Percentiles rank a stretch among this genome's conserved stretches.
Conservation (phyloP, 2,797 vertebrate genomes). For the Glyptemys insculpta region DNA sequence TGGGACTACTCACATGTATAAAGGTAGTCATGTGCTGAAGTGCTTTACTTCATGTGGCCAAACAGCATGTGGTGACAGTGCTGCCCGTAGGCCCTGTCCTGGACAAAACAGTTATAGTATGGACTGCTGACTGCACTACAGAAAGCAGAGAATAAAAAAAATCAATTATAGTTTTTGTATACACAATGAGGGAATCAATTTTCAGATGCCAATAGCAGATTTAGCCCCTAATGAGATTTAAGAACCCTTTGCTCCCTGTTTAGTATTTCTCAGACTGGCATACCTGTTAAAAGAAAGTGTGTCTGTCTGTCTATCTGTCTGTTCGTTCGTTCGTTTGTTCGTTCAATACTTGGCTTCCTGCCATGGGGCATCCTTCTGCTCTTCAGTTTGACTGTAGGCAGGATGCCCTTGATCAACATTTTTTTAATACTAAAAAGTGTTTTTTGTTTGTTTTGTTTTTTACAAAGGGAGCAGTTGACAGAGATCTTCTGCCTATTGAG, state of each 20-base stretch:
- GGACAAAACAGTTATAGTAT: background rate
- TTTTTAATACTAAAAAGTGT: constrained; percentile 22
- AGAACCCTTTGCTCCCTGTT: background rate
- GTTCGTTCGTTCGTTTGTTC: too few species aligned
- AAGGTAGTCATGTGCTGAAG: background rate
- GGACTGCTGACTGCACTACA: background rate
- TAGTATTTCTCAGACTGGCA: background rate
- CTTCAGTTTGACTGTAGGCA: background rate
- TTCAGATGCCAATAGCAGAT: constrained; percentile 6
- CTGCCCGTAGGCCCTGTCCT: background rate
- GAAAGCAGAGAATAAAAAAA: rapidly evolving
- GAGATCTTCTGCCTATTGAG: constrained; percentile 19
- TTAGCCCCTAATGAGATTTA: constrained; percentile 1
- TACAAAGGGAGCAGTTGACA: background rate
- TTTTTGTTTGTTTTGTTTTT: background rate
- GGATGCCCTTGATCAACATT: constrained; percentile 3
- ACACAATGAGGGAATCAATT: background rate
- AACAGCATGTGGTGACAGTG: rapidly evolving
- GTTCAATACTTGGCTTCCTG: background rate
- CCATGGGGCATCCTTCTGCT: constrained; percentile 4
- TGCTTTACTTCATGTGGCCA: background rate
- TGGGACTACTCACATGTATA: background rate
- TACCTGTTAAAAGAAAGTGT: background rate
- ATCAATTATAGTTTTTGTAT: background rate
- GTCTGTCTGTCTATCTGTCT: too few species aligned